Percentiles rank a stretch among this genome's conserved stretches.
phyloP scores from a whole-genome alignment of 53 echinoderm and acorn worm species.

The Mesocentrotus franciscanus region DNA sequence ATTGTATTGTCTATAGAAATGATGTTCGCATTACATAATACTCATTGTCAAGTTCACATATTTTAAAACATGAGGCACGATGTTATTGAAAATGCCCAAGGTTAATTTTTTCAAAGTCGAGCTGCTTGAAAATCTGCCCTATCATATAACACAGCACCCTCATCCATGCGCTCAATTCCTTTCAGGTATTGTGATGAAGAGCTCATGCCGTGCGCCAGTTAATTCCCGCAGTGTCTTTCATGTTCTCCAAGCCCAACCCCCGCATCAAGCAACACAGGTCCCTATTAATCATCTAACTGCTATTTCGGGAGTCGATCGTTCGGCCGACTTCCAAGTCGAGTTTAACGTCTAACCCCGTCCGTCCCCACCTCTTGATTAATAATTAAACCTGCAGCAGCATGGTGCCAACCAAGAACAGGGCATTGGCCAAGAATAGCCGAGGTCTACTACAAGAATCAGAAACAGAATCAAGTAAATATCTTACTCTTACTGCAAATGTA shows the following conservation, averaged over 20 bases:
- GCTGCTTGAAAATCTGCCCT: not conserved
- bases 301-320: not conserved
- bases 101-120: no score
- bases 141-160: not conserved
- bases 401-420: not conserved
- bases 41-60: no score
- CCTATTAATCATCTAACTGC: slow-evolving; percentile 11
- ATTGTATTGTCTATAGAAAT: no score
- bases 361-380: slow-evolving; percentile 29
- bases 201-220: not conserved
- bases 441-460: not conserved
- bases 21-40: no score
- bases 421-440: slow-evolving; percentile 9
- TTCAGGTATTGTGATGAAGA: not conserved
- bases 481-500: not conserved
- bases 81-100: no score
- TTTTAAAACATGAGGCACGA: no score
- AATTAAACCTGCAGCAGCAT: slow-evolving; percentile 31
- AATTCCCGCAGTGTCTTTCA: not conserved
- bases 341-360: slow-evolving; percentile 17
- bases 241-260: not conserved
- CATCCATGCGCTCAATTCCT: not conserved
- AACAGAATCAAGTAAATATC: not conserved
- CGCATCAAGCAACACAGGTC: not conserved
- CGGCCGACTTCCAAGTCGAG: not conserved